phyloP scores from a whole-genome alignment of 2,888 invertebrate genomes.

The Formica aserva region DNA sequence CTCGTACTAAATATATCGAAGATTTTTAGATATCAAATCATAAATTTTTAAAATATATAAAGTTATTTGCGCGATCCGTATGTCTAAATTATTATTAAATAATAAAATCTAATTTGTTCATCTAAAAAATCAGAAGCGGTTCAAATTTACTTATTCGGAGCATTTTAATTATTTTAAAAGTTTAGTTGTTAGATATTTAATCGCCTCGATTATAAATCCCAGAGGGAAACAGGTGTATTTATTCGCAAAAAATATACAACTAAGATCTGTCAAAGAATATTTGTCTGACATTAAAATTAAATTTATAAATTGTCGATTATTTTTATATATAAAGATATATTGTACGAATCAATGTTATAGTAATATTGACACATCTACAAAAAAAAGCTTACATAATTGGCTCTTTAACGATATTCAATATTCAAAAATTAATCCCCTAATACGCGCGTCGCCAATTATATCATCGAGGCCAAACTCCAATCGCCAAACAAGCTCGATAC shows the following conservation, averaged over 20 bases:
- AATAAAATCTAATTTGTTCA: background rate
- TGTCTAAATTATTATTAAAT: background rate
- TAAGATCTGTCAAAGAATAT: background rate
- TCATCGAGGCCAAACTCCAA: conserved; percentile 17
- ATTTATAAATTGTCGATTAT: background rate
- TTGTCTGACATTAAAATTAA: background rate
- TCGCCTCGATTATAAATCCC: background rate
- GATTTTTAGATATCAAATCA: background rate
- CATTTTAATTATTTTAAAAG: background rate
- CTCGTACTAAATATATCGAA: background rate
- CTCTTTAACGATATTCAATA: conserved; percentile 9
- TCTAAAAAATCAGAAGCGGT: background rate
- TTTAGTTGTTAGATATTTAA: background rate
- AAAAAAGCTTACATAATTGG: background rate
- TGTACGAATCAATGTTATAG: background rate
- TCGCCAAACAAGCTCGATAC: conserved; percentile 24
- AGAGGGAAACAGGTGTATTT: background rate
- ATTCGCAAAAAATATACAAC: no score
- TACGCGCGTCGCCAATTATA: conserved; percentile 33
- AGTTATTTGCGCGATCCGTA: background rate
- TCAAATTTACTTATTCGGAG: background rate
- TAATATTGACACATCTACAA: background rate
- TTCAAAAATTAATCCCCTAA: conserved; percentile 7
- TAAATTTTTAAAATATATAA: background rate
- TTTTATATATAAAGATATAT: background rate